A percentile compares a stretch with the other conserved stretches of the same genome.
Evolutionary conservation across 1,140 invertebrate genomes (phyloP).

Genomic region (Pseudomyrmex pallidus): DNA sequence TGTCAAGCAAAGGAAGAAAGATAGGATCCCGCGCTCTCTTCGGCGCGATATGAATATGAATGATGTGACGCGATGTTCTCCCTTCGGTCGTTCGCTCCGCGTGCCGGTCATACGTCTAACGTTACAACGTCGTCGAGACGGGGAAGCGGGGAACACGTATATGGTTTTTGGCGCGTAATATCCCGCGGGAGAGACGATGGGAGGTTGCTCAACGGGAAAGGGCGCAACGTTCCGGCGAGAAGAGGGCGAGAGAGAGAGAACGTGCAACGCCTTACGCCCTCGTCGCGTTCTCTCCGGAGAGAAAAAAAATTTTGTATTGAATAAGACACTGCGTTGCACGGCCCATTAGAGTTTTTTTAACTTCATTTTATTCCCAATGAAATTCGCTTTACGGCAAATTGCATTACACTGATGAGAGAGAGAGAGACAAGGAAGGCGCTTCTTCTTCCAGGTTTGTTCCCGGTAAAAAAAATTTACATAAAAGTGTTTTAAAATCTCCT

Average conservation of each 20-base stretch:
- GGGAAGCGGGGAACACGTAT: constrained; percentile 40
- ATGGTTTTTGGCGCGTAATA: constrained; percentile 58
- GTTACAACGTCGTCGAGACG: constrained; percentile 64
- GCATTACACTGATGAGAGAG: no score
- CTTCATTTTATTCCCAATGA: not conserved
- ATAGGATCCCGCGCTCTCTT: constrained; percentile 19
- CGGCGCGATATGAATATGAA: constrained; percentile 79
- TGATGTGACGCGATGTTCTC: constrained; percentile 69
- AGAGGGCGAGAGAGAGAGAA: no score
- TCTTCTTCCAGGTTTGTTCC: not conserved
- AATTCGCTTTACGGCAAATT: not conserved
- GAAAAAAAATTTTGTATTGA: not conserved
- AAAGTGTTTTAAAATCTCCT: not conserved
- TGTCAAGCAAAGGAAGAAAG: constrained; percentile 58
- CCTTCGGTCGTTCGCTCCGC: constrained; percentile 62
- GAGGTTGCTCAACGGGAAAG: constrained; percentile 18
- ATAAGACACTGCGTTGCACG: not conserved
- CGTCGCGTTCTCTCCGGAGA: not conserved
- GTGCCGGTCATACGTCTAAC: constrained; percentile 77
- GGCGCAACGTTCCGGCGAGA: not conserved
- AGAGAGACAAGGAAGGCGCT: no score
- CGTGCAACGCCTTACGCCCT: not conserved
- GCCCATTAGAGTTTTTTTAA: not conserved
- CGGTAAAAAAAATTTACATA: not conserved
- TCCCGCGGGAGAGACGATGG: constrained; percentile 44